A percentile compares a stretch with the other conserved stretches of the same genome.
These are phyloP conservation scores for Esox masquinongy DNA, from an alignment of 2,797 vertebrate genomes.

Conservation along the genomic window DNA sequence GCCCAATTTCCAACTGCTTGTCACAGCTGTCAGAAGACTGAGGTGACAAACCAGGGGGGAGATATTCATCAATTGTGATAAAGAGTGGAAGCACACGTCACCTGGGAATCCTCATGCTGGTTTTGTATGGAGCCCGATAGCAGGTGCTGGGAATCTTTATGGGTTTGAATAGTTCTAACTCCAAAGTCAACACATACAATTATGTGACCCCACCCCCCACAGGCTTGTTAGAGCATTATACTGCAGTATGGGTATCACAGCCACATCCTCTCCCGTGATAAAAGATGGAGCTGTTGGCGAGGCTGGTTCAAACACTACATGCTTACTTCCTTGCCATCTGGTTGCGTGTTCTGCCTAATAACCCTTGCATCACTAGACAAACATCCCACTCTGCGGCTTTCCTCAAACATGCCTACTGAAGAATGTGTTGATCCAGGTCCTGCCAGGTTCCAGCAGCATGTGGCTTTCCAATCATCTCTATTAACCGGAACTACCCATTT, in stretches of 20 bases:
- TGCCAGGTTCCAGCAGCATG: background rate
- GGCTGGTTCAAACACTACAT: slow-evolving; percentile 37
- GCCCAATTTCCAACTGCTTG: background rate
- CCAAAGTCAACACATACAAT: background rate
- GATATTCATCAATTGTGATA: slow-evolving; percentile 25
- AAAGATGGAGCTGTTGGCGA: slow-evolving; percentile 40
- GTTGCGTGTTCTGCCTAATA: slow-evolving; percentile 21
- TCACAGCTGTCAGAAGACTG: background rate
- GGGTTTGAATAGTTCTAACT: background rate
- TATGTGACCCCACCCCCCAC: background rate
- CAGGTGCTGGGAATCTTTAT: slow-evolving; percentile 22
- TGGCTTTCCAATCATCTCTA: background rate
- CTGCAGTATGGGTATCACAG: slow-evolving; percentile 18
- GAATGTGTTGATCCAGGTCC: background rate
- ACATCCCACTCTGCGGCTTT: slow-evolving; percentile 31
- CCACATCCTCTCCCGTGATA: slow-evolving; percentile 27
- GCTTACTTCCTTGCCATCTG: slow-evolving; percentile 60
- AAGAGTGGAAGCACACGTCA: slow-evolving; percentile 31
- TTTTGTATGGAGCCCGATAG: slow-evolving; percentile 16
- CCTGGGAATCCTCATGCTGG: slow-evolving; percentile 20
- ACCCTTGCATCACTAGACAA: slow-evolving; percentile 1
- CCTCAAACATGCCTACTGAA: background rate
- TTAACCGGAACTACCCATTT: background rate
- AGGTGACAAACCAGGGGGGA: background rate
- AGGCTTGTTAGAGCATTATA: slow-evolving; percentile 9